Conservation (phyloP, 2,888 invertebrate genomes). For the Sericinus montela region DNA sequence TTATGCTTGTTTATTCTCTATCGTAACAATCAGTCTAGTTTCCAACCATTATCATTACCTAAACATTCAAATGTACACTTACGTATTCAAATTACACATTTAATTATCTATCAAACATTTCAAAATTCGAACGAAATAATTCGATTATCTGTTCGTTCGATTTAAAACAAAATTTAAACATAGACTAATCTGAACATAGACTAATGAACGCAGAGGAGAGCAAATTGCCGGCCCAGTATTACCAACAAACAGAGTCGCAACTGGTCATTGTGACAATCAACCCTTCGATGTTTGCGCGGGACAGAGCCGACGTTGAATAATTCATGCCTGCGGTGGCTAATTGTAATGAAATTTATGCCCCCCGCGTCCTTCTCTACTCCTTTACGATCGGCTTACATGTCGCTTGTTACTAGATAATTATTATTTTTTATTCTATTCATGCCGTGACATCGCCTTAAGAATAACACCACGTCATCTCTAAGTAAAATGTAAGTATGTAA, state of each 20-base stretch:
- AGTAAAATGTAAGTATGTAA: no score
- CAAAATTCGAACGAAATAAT: constrained; percentile 18
- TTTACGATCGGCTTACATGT: constrained; percentile 31
- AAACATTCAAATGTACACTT: background rate
- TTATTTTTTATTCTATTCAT: no score
- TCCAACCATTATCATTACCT: background rate
- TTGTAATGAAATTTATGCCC: constrained; percentile 77
- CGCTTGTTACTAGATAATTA: background rate
- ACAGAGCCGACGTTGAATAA: constrained; percentile 60
- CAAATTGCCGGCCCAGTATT: constrained; percentile 55
- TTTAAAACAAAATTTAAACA: constrained; percentile 28
- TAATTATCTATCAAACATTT: constrained; percentile 2
- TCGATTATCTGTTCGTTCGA: constrained; percentile 19
- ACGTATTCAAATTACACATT: background rate
- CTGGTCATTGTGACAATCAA: constrained; percentile 58
- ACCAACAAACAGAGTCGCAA: constrained; percentile 50
- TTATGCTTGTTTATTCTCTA: no score
- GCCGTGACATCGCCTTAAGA: no score
- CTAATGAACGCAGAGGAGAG: constrained; percentile 43
- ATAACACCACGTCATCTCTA: no score
- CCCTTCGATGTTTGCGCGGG: constrained; percentile 69
- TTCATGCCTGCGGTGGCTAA: constrained; percentile 71
- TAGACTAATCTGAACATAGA: constrained; percentile 38
- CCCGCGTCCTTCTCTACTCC: constrained; percentile 22
- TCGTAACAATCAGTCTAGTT: no score